A percentile compares a stretch with the other conserved stretches of the same genome.
Evolutionary conservation across 2,888 invertebrate genomes (phyloP).

Genomic region (Drosophila quinaria): DNA sequence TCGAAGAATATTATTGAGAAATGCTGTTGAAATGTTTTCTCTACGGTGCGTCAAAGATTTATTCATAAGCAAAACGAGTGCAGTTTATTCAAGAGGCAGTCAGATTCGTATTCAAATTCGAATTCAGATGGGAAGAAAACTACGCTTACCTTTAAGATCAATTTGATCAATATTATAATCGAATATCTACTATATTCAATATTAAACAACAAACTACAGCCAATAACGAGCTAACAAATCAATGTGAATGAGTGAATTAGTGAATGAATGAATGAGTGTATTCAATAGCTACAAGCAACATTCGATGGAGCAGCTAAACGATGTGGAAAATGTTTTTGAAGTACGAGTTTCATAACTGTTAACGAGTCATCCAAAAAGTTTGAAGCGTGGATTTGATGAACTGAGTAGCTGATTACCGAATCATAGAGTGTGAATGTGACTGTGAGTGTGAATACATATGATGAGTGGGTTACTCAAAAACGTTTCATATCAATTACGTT

Average conservation of each 20-base stretch:
- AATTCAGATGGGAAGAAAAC: not conserved
- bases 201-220: constrained; percentile 20
- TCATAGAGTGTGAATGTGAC: not conserved
- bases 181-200: constrained; percentile 18
- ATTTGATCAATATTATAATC: constrained; percentile 4
- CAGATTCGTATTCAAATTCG: not conserved
- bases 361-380: constrained; percentile 12
- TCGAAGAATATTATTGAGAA: constrained; percentile 1
- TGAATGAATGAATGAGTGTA: not conserved
- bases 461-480: constrained; percentile 26
- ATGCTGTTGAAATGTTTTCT: constrained; percentile 10
- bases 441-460: constrained; percentile 9
- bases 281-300: constrained; percentile 34
- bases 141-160: constrained; percentile 53
- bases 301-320: constrained; percentile 29
- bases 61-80: constrained; percentile 40
- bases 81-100: constrained; percentile 16
- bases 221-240: constrained; percentile 34
- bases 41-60: constrained; percentile 21
- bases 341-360: constrained; percentile 3
- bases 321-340: constrained; percentile 20
- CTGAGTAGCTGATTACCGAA: constrained; percentile 17
- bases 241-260: not conserved
- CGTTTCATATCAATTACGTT: constrained; percentile 27
- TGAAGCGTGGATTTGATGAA: constrained; percentile 24